Base-by-base conservation (phyloP, 2,113 vertebrate species). In the Syrmaticus mikado region DNA sequence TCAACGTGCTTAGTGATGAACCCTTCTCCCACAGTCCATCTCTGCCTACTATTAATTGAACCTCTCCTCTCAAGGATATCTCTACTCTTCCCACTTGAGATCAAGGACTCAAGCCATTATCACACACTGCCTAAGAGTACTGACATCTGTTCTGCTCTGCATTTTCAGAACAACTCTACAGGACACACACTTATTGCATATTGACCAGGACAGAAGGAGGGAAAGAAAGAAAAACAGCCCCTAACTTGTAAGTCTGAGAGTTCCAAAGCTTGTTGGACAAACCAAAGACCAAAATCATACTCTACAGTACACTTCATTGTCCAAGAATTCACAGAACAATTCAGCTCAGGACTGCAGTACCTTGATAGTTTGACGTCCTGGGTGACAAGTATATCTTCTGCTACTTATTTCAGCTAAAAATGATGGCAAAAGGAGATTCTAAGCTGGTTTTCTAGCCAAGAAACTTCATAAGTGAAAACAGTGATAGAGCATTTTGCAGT, bases 101-200 rank as follows among this genome's bases (percentile, higher is more conserved):
- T 57, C 40, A 78, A 38, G 38, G 13, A 25, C 45, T 53, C 32
- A 52, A 64, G 58, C 15, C 20, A 24, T 41, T 36, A 27, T 16
- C 52, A 66, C 38, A 58, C 28, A 12, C 25, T 76, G 41, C 28
- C 9, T 11, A 12, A 61, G 73, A n/a, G 52, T 1, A 11, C 17
- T 28, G 38, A 1, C 24, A n/a, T 13, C 43, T 11, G 11, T 68
- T 27, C 53, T 68, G 38, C 12, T 66, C 13, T 40, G 12, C 38
- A 15, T 14, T 61, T 55, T 34, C 27, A 82, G 65, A 65, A 27
- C 21, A 90, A 24, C 16, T 36, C 28, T 20, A 17, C 6, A 41
- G 27, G 62, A 43, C 5, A 0, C 3, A 0, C 8, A 36, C 30
- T 66, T 62, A 10, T 38, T 58, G 45, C 28, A 30, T 19, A 2